Percentiles rank a stretch among this genome's conserved stretches.
phyloP scores from a whole-genome alignment of 2,113 vertebrate species.

The Gorsachius goisagi region DNA sequence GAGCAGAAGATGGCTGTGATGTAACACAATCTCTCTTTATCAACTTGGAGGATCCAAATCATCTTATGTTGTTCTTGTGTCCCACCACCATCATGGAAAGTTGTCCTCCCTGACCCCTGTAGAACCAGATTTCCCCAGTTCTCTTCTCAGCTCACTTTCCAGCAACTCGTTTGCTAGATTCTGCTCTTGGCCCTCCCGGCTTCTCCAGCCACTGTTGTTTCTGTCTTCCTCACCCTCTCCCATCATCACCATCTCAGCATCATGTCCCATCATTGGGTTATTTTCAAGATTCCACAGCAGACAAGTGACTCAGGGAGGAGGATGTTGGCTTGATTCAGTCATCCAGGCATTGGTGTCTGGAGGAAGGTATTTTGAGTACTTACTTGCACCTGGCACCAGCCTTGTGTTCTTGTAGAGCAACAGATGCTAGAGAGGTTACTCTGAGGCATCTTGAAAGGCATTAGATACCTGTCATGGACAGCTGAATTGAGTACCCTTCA shows the following conservation, averaged over 20 bases:
- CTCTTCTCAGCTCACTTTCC: background rate
- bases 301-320: background rate
- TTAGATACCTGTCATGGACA: background rate
- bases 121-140: background rate
- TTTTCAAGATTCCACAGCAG: background rate
- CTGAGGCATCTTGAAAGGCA: background rate
- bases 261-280: background rate
- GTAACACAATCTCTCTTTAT: background rate
- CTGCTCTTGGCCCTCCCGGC: background rate
- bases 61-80: background rate
- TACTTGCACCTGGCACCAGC: background rate
- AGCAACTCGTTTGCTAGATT: background rate
- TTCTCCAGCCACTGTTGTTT: background rate
- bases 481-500: background rate
- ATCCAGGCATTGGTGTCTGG: accelerated
- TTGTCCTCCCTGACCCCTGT: background rate
- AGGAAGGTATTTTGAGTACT: background rate
- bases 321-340: background rate
- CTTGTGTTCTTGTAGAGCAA: background rate
- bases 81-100: accelerated
- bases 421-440: background rate
- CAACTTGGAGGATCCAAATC: background rate
- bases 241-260: background rate
- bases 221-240: background rate
- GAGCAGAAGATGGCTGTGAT: background rate